These are phyloP conservation scores for Selenia dentaria DNA, from an alignment of 2,888 invertebrate species.

Conservation along the genomic window DNA sequence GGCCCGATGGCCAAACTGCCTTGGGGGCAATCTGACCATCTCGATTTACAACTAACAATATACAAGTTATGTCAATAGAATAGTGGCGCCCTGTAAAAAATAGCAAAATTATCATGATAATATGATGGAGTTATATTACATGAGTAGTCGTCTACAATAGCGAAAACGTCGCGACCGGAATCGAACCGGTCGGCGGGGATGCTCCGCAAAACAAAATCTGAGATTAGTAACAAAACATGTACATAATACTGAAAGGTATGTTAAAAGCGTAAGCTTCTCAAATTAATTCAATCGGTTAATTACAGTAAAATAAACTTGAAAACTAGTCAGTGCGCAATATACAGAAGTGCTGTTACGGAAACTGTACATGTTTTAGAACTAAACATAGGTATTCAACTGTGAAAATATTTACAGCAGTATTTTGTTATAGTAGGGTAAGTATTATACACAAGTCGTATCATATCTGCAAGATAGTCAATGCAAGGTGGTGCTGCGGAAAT, in stretches of 20 bases:
- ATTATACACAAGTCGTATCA: slow-evolving; percentile 77
- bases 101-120: slow-evolving; percentile 77
- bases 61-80: slow-evolving; percentile 59
- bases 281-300: slow-evolving; percentile 76
- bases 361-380: slow-evolving; percentile 86
- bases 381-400: slow-evolving; percentile 81
- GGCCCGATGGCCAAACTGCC: slow-evolving; percentile 83
- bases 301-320: slow-evolving; percentile 80
- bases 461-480: slow-evolving; percentile 81
- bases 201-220: slow-evolving; percentile 69
- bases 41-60: slow-evolving; percentile 66
- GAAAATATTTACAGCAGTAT: slow-evolving; percentile 84
- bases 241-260: slow-evolving; percentile 76
- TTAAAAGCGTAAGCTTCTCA: slow-evolving; percentile 84
- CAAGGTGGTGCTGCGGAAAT: slow-evolving; percentile 85
- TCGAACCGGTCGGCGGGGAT: slow-evolving; percentile 64
- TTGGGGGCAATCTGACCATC: slow-evolving; percentile 75
- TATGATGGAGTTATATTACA: slow-evolving; percentile 56
- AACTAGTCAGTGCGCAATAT: slow-evolving; percentile 83
- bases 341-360: slow-evolving; percentile 84
- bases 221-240: slow-evolving; percentile 86
- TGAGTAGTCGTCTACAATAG: slow-evolving; percentile 78
- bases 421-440: slow-evolving; percentile 68
- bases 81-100: slow-evolving; percentile 83
- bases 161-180: slow-evolving; percentile 46